These are phyloP conservation scores for Aplocera efformata DNA, from an alignment of 2,888 invertebrate species.

Conservation along the genomic window DNA sequence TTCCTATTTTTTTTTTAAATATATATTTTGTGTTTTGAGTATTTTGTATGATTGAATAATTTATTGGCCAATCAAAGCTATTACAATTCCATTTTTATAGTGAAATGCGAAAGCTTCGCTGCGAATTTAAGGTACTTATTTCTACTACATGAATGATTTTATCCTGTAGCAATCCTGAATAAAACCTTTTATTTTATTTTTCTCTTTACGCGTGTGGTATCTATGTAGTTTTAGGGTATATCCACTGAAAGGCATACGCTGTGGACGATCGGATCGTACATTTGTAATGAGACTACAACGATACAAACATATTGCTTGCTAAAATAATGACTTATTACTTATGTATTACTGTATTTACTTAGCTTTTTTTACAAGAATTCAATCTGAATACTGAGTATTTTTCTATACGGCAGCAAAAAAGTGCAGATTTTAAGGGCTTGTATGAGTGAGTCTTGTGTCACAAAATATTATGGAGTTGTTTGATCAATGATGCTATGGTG, in stretches of 20 bases:
- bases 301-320: conserved; percentile 53
- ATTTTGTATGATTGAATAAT: neutral
- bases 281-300: conserved; percentile 38
- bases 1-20: conserved; percentile 3
- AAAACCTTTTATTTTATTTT: too few relatives aligned
- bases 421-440: conserved; percentile 17
- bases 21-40: neutral
- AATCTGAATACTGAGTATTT: conserved; percentile 38
- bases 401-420: conserved; percentile 36
- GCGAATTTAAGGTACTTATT: too few relatives aligned
- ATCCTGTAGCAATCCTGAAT: too few relatives aligned
- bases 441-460: too few relatives aligned
- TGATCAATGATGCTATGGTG: too few relatives aligned
- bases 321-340: conserved; percentile 48
- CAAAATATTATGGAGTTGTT: too few relatives aligned
- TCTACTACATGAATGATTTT: too few relatives aligned
- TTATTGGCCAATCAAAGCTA: conserved; percentile 1
- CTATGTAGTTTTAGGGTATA: conserved; percentile 20
- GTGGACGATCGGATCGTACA: conserved; percentile 7
- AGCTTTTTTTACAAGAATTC: conserved; percentile 31
- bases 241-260: too few relatives aligned
- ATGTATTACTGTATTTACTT: conserved; percentile 35
- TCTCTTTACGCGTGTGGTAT: neutral
- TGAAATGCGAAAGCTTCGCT: conserved; percentile 1
- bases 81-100: neutral